A percentile compares a stretch with the other conserved stretches of the same genome.
phyloP scores from a whole-genome alignment of 2,888 invertebrate genomes.

The Hirtodrosophila cameraria region DNA sequence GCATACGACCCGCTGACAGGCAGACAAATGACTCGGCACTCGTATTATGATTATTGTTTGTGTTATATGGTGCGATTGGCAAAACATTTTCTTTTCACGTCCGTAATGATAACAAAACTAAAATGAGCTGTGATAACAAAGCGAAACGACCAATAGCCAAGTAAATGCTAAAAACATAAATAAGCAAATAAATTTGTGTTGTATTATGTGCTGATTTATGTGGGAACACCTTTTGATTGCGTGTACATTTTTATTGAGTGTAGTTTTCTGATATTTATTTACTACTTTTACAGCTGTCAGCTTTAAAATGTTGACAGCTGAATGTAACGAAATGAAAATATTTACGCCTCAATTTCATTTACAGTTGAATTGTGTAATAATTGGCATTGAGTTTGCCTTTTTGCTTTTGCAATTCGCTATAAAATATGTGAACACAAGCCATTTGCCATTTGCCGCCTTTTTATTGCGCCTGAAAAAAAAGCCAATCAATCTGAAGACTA shows the following conservation, averaged over 20 bases:
- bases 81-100: conserved; percentile 17
- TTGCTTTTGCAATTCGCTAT: conserved; percentile 43
- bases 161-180: conserved; percentile 9
- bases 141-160: conserved; percentile 23
- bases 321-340: conserved; percentile 55
- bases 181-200: conserved; percentile 12
- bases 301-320: conserved; percentile 26
- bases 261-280: conserved; percentile 14
- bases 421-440: conserved; percentile 29
- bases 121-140: conserved; percentile 30
- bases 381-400: conserved; percentile 37
- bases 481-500: conserved; percentile 52
- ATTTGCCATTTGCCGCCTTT: conserved; percentile 25
- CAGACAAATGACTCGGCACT: conserved; percentile 14
- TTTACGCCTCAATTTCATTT: conserved; percentile 55
- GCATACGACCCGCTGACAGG: conserved; percentile 22
- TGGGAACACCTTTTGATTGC: conserved; percentile 5
- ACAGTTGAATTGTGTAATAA: conserved; percentile 51
- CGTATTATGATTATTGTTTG: conserved; percentile 13
- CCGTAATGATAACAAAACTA: conserved; percentile 42
- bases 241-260: conserved; percentile 14
- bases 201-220: conserved; percentile 12
- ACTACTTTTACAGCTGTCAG: conserved; percentile 33
- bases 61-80: conserved; percentile 1
- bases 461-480: conserved; percentile 46